Evolutionary conservation across 2,888 invertebrate species (phyloP).

Genomic region (Acanthosepion lycidas): DNA sequence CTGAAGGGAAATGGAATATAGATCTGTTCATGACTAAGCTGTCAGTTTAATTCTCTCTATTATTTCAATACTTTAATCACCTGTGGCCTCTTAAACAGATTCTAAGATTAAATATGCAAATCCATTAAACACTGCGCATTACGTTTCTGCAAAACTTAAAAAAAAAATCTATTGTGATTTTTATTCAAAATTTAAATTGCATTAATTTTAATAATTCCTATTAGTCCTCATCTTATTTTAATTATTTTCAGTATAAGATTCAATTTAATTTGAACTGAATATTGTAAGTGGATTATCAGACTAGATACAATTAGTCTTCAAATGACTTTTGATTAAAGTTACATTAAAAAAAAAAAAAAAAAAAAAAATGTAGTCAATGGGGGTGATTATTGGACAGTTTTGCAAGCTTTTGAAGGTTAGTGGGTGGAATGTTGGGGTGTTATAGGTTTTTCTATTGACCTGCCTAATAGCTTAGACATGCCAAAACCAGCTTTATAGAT

Average conservation of each 20-base stretch:
- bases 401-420: neutral
- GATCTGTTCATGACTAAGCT: neutral
- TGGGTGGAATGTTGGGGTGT: neutral
- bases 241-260: neutral
- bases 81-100: constrained; percentile 5
- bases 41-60: neutral
- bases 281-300: neutral
- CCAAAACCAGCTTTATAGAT: neutral
- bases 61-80: neutral
- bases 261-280: neutral
- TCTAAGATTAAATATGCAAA: neutral
- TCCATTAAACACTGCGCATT: neutral
- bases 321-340: neutral
- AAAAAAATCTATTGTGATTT: neutral
- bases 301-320: neutral
- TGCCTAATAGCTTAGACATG: constrained; percentile 11
- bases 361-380: neutral
- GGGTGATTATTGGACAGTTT: neutral
- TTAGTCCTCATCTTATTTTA: no score
- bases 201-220: no score
- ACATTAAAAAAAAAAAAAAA: neutral
- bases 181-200: neutral
- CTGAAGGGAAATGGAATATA: no score
- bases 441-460: neutral
- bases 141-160: neutral